Evolutionary conservation across 1,140 invertebrate species (phyloP).

Genomic region (Metaphire vulgaris): DNA sequence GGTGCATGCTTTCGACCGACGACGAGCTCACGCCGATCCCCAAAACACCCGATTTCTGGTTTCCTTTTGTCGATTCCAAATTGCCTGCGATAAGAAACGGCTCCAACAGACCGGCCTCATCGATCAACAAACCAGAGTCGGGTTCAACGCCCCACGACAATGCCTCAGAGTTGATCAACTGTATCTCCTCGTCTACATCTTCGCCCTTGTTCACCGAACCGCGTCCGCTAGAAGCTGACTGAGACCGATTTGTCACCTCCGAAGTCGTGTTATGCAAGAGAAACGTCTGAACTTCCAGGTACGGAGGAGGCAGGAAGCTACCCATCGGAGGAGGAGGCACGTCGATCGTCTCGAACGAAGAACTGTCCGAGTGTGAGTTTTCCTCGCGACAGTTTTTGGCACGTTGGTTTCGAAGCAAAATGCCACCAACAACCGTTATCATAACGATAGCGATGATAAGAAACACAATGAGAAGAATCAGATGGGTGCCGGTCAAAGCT

Average conservation of each 20-base stretch:
- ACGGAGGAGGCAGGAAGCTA: conserved; percentile 20
- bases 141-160: conserved; percentile 38
- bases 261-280: conserved; percentile 60
- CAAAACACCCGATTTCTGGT: background rate
- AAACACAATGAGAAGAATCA: conserved; percentile 26
- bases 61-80: background rate
- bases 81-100: conserved; percentile 5
- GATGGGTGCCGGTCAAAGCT: conserved; percentile 11
- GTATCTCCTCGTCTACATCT: conserved; percentile 83
- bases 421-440: conserved; percentile 4
- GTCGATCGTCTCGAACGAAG: conserved; percentile 19
- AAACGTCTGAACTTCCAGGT: conserved; percentile 7
- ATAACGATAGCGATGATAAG: conserved; percentile 21
- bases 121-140: background rate
- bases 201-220: conserved; percentile 88
- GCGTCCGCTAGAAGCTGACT: conserved; percentile 85
- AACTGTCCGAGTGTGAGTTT: conserved; percentile 19
- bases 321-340: conserved; percentile 15
- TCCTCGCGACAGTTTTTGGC: conserved; percentile 48
- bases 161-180: conserved; percentile 91
- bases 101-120: background rate
- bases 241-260: conserved; percentile 75
- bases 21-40: conserved; percentile 55
- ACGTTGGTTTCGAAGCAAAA: conserved; percentile 61
- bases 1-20: conserved; percentile 71